Evolutionary conservation across 2,888 invertebrate species (phyloP).

Genomic region (Hoplodrina ambigua): DNA sequence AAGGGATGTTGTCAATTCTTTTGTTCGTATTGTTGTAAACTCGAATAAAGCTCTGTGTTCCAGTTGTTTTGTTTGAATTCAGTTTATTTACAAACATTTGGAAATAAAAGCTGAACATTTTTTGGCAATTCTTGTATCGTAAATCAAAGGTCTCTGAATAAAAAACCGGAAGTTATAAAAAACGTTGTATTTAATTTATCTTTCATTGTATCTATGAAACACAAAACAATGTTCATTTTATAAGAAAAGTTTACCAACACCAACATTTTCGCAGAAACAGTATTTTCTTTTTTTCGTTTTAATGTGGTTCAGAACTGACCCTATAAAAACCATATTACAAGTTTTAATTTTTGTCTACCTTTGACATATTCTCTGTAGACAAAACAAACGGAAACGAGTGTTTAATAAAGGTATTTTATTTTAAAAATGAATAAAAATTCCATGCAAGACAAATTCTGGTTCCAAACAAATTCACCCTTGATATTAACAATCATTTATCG

Average conservation of each 20-base stretch:
- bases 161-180: slow-evolving; percentile 34
- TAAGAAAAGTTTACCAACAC: too few relatives aligned
- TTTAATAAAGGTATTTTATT: too few relatives aligned
- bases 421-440: too few relatives aligned
- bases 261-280: too few relatives aligned
- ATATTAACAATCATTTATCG: too few relatives aligned
- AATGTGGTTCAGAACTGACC: background rate
- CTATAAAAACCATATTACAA: background rate
- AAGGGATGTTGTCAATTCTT: slow-evolving; percentile 34
- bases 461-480: too few relatives aligned
- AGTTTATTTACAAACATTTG: slow-evolving; percentile 35
- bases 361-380: too few relatives aligned
- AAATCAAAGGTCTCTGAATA: slow-evolving; percentile 32
- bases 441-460: too few relatives aligned
- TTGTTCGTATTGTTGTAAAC: slow-evolving; percentile 43
- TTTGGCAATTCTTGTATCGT: slow-evolving; percentile 12
- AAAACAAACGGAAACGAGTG: too few relatives aligned
- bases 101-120: slow-evolving; percentile 23
- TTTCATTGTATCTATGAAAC: slow-evolving; percentile 17
- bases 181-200: slow-evolving; percentile 1
- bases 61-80: slow-evolving; percentile 21
- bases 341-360: too few relatives aligned
- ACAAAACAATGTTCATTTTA: background rate
- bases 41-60: slow-evolving; percentile 31
- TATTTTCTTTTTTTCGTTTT: background rate